A percentile compares a stretch with the other conserved stretches of the same genome.
These are phyloP conservation scores for Crocallis elinguaria DNA, from an alignment of 2,888 invertebrate genomes.

Conservation along the genomic window DNA sequence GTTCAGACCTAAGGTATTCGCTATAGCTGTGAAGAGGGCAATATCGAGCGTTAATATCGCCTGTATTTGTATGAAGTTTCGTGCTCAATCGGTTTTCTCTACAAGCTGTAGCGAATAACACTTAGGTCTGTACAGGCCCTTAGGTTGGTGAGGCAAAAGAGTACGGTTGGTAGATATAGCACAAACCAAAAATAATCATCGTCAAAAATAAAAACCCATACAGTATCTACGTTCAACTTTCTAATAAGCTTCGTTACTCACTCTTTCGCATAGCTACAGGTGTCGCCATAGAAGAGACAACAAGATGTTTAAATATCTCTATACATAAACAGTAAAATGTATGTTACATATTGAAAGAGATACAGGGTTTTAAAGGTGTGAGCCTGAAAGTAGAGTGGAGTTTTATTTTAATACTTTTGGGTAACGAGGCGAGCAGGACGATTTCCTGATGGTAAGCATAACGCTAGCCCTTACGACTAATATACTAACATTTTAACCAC, in stretches of 20 bases:
- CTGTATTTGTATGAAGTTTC: too few species aligned
- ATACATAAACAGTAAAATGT: constrained; percentile 51
- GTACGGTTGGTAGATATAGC: not conserved
- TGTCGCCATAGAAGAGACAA: constrained; percentile 81
- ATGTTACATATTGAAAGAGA: constrained; percentile 28
- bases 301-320: constrained; percentile 71
- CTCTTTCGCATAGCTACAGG: constrained; percentile 84
- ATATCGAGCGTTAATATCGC: too few species aligned
- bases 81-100: too few species aligned
- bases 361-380: constrained; percentile 26
- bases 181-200: constrained; percentile 32
- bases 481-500: too few species aligned
- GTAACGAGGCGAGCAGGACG: too few species aligned
- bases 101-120: too few species aligned
- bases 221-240: constrained; percentile 52
- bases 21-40: too few species aligned
- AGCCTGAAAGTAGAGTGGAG: constrained; percentile 17
- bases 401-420: too few species aligned
- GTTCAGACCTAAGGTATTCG: too few species aligned
- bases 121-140: too few species aligned
- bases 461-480: too few species aligned
- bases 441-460: too few species aligned
- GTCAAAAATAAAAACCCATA: constrained; percentile 59
- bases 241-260: constrained; percentile 81
- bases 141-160: not conserved